Base-by-base conservation (phyloP, 2,797 vertebrate genomes). In the Phalloptychus januarius region DNA sequence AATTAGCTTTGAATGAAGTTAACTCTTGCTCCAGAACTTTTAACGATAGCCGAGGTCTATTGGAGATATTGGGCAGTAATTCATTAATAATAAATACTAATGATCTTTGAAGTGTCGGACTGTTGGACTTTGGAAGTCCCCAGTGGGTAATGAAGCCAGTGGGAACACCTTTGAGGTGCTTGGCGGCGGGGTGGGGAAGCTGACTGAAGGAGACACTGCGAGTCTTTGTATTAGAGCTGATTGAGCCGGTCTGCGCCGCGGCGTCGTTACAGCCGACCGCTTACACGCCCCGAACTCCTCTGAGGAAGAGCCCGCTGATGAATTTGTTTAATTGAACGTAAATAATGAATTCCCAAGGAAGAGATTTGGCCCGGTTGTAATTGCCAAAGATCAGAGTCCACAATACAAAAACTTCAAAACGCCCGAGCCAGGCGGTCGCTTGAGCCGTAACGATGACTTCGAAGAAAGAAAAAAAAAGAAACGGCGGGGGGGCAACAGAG, bases 281-380 rank as follows among this genome's bases (percentile, higher is more conserved):
- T 88, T 82, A 80, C 79, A 75, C 80, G 45, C 85, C 81, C 89
- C 50, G 81, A 82, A 86, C 87, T 80, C 91, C 79, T 89, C 92
- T 81, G 92, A 92, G 89, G 91, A 10, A 89, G 86, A 83, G n/a
- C n/a, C 87, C 79, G 44, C 90, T 93, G 95, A 96, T 95, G 94
- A 96, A 94, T 96, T 96, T 95, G 93, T 96, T 94, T 95, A 96
- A 96, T 96, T 94, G 94, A 95, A 96, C 91, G 95, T 96, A 96
- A 96, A 96, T 96, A 96, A 96, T 96, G 94, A 96, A 96, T 96
- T 96, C 95, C 94, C 94, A 92, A 88, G 95, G 93, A 96, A 96
- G 94, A 94, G 94, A 95, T 95, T 95, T 95, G 92, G 93, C 93
- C 89, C 86, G 76, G 92, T 93, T 92, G 94, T 96, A 96, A 96